Conservation (phyloP, 2,888 invertebrate species). For the Phanerotoma sp. region DNA sequence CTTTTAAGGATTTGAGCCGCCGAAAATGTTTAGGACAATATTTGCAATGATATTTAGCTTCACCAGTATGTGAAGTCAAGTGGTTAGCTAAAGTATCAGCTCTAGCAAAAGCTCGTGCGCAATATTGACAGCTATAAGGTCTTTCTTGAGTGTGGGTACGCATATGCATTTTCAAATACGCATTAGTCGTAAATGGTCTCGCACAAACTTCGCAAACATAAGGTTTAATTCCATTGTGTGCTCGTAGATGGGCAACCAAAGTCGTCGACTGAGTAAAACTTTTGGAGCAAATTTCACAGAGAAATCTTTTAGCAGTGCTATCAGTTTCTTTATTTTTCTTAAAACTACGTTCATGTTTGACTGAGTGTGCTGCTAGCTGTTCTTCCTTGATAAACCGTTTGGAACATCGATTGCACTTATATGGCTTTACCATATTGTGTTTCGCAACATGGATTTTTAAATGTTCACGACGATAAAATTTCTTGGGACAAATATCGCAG, state of each 20-base stretch:
- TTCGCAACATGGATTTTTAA: constrained; percentile 55
- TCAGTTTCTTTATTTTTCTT: constrained; percentile 53
- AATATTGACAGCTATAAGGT: constrained; percentile 55
- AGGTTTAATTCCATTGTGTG: constrained; percentile 55
- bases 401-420: constrained; percentile 52
- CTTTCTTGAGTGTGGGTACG: constrained; percentile 55
- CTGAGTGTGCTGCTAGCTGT: constrained; percentile 50
- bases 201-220: constrained; percentile 55
- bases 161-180: constrained; percentile 56
- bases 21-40: constrained; percentile 55
- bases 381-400: constrained; percentile 56
- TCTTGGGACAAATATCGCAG: constrained; percentile 56
- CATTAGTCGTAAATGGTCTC: constrained; percentile 54
- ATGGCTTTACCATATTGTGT: constrained; percentile 56
- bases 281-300: constrained; percentile 55
- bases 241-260: constrained; percentile 52
- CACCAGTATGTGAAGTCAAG: constrained; percentile 54
- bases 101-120: constrained; percentile 52
- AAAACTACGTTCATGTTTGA: constrained; percentile 51
- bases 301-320: constrained; percentile 48
- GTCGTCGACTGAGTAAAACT: constrained; percentile 56
- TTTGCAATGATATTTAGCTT: constrained; percentile 56
- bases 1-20: constrained; percentile 52
- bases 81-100: constrained; percentile 55
- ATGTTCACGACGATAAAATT: constrained; percentile 54